A percentile compares a stretch with the other conserved stretches of the same genome.
Conservation (phyloP, 2,797 vertebrate species). For the Uromys caudimaculatus region DNA sequence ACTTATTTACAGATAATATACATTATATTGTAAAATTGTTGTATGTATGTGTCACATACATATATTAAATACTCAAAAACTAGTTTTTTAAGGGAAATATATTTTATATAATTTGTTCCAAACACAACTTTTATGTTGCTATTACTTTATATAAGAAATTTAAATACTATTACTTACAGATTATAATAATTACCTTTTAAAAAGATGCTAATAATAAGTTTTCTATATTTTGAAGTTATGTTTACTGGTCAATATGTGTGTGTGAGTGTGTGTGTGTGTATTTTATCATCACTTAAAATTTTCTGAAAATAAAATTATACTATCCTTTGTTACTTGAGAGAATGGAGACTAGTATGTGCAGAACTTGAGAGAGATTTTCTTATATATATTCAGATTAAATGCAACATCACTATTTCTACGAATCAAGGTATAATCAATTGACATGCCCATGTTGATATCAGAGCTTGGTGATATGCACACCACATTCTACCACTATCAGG, state of each 20-base stretch:
- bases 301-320: background rate
- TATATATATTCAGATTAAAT: background rate
- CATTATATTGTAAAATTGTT: background rate
- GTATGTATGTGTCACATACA: background rate
- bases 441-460: background rate
- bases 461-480: background rate
- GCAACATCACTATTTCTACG: background rate
- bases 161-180: background rate
- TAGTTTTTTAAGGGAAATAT: background rate
- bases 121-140: background rate
- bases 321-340: background rate
- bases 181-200: background rate
- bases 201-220: background rate
- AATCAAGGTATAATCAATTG: background rate
- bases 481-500: background rate
- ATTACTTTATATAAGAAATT: background rate
- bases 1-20: background rate
- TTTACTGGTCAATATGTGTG: background rate
- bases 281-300: background rate
- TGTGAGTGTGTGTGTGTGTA: background rate
- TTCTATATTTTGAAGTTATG: background rate
- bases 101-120: constrained; percentile 21
- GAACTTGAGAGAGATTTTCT: background rate
- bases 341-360: background rate
- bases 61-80: background rate